These are phyloP conservation scores for Parapsyche elsis DNA, from an alignment of 1,140 invertebrate genomes.

Conservation along the genomic window DNA sequence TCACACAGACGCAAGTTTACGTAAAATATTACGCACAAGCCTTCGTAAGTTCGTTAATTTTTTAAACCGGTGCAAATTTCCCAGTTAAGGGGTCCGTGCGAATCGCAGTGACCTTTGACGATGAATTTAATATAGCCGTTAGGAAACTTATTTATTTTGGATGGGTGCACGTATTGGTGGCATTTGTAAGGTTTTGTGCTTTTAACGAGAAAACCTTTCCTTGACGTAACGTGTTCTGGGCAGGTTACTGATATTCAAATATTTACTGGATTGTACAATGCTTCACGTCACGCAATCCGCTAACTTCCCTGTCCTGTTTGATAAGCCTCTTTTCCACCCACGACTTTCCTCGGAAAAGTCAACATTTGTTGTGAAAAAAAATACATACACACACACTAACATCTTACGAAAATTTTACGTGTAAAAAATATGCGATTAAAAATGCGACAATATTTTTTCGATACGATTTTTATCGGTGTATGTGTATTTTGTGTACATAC, in stretches of 20 bases:
- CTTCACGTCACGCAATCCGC: conserved; percentile 21
- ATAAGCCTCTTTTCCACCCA: neutral
- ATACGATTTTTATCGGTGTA: neutral
- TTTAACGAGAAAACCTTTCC: conserved; percentile 20
- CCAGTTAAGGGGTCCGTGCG: no score
- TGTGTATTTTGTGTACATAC: no score
- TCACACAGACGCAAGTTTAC: neutral
- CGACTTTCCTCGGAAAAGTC: neutral
- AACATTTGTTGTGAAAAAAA: neutral
- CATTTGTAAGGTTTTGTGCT: neutral
- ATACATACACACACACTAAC: no score
- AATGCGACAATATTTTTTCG: neutral
- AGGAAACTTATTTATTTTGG: conserved; percentile 14
- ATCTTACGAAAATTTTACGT: neutral
- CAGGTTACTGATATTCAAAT: conserved; percentile 35
- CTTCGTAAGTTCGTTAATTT: no score
- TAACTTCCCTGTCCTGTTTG: conserved; percentile 11
- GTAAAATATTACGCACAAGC: neutral
- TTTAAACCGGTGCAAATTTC: no score
- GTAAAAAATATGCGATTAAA: neutral
- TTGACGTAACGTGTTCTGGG: conserved; percentile 5
- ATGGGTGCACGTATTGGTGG: neutral
- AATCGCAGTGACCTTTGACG: neutral
- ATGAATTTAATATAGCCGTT: neutral
- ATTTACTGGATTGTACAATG: conserved; percentile 26